A percentile compares a stretch with the other conserved stretches of the same genome.
Conservation (phyloP, 1,140 invertebrate species). For the Conopomorpha cramerella region DNA sequence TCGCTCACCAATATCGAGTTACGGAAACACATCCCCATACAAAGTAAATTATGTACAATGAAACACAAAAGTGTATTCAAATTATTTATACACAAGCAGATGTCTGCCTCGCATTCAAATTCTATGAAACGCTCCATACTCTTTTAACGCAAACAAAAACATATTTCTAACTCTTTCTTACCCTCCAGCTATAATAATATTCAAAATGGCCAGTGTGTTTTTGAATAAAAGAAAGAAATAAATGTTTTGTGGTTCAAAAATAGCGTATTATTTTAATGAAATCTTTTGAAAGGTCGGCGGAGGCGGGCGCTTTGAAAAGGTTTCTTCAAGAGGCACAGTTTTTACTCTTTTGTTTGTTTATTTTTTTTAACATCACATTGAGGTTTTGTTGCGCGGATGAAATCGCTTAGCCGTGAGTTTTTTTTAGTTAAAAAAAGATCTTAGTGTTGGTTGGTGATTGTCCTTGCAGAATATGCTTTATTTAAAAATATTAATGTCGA, state of each 20-base stretch:
- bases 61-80: no score
- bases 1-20: no score
- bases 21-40: no score
- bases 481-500: no score
- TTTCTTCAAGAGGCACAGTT: constrained; percentile 10
- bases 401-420: no score
- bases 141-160: constrained; percentile 9
- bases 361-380: constrained; percentile 11
- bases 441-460: no score
- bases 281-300: constrained; percentile 11
- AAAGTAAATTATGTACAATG: no score
- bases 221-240: constrained; percentile 12
- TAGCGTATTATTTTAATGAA: constrained; percentile 32
- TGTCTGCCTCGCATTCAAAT: constrained; percentile 15
- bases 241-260: constrained; percentile 19
- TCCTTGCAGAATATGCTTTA: no score
- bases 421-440: no score
- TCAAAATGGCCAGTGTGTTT: constrained; percentile 27
- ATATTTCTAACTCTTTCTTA: constrained; percentile 13
- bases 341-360: constrained; percentile 11
- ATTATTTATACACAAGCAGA: no score
- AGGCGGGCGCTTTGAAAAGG: constrained; percentile 6
- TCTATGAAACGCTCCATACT: constrained; percentile 9
- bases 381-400: no score
- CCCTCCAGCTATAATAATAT: constrained; percentile 16